Evolutionary conservation across 2,113 vertebrate species (phyloP), one percentile per base, ranked within the genome.

Genomic region (Pogona vitticeps): DNA sequence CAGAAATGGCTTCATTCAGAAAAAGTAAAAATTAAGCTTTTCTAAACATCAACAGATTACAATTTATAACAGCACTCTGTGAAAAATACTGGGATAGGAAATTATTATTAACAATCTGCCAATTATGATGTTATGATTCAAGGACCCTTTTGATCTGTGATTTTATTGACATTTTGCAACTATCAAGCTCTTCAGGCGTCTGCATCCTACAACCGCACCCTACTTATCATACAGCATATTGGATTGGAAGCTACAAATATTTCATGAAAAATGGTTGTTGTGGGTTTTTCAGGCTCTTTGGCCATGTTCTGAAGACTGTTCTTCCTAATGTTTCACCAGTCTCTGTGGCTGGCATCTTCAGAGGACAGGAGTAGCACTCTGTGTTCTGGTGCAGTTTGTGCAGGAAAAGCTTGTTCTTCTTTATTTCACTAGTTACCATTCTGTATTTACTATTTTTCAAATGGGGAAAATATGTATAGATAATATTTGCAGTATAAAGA

Each of bases 1-100:
- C 61, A 88, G 83, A n/a, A 65, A 67, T 70, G 0, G 0, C 84
- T 90, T 81, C 83, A 58, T 52, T 63, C 87, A 89, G 91, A 88
- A 90, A 92, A 89, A 86, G 83, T 33, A 84, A 36, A 81, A 81
- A 73, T 86, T 83, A 90, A n/a, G n/a, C n/a, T n/a, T n/a, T 58
- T 70, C n/a, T 46, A 82, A 71, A 26, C n/a, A 82, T 71, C 42
- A 82, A 70, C 31, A 70, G 46, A 17, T 33, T 18, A 81, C 46
- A 23, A 81, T 67, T 81, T 67, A 68, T 15, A 82, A 9, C 9
- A 36, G 63, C 61, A 81, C 46, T 68, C 79, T 81, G 38, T 38
- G n/a, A 56, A 71, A 71, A 42, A 12, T 56, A 13, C 28, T 52
- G 33, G 56, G 42, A 70, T 3, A 33, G 31, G 42, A 33, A 56